A percentile compares a stretch with the other conserved stretches of the same genome.
These are phyloP conservation scores for Siniperca undulata DNA, from an alignment of 2,797 vertebrate genomes.

Conservation along the genomic window DNA sequence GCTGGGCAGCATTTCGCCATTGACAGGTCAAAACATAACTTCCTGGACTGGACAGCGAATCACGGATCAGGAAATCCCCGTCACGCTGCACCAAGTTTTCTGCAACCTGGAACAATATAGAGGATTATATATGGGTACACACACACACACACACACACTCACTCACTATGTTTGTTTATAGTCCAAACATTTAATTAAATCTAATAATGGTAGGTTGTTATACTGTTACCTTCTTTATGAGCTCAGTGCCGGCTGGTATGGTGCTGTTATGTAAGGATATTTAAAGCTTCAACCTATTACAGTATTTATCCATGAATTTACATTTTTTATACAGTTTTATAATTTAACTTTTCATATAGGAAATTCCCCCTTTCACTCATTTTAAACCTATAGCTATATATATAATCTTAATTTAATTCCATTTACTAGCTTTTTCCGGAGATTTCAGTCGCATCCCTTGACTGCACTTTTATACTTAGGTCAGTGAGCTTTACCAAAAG, in stretches of 20 bases:
- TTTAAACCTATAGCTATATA: not conserved
- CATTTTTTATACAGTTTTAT: not conserved
- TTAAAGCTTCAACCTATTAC: not conserved
- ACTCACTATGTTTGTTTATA: conserved; percentile 52
- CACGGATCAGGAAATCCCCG: conserved; percentile 96
- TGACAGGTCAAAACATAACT: conserved; percentile 97
- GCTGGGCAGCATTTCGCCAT: conserved; percentile 94
- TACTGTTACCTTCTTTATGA: conserved; percentile 28
- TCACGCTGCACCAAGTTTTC: conserved; percentile 94
- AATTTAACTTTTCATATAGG: not conserved
- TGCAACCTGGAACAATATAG: conserved; percentile 86
- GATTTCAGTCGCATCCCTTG: not conserved
- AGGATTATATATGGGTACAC: not conserved
- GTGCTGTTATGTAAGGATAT: conserved; percentile 22
- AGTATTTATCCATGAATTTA: conserved; percentile 7
- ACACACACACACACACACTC: conserved; percentile 21
- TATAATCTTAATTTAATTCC: not conserved
- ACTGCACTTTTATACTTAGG: not conserved
- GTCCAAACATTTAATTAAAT: conserved; percentile 66
- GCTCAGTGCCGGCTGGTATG: conserved; percentile 16
- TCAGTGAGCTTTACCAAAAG: not conserved
- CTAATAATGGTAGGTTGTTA: conserved; percentile 37
- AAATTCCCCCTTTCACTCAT: not conserved
- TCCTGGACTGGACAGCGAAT: conserved; percentile 95
- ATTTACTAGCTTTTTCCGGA: not conserved